These are phyloP conservation scores for Dallia pectoralis DNA, from an alignment of 2,797 vertebrate species.

Conservation along the genomic window DNA sequence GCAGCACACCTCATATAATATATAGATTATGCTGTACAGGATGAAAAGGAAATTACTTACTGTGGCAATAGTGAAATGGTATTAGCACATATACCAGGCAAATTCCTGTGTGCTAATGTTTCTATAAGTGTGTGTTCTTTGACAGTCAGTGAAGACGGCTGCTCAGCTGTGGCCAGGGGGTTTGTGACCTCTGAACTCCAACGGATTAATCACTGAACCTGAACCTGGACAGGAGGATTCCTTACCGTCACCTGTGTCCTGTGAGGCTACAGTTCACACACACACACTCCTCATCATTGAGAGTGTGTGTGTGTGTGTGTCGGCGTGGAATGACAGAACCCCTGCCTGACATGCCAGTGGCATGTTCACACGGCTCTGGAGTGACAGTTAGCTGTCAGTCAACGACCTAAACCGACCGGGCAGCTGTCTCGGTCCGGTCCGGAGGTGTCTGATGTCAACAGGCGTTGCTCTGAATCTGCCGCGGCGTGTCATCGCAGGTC, in stretches of 20 bases:
- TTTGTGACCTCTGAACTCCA: conserved; percentile 28
- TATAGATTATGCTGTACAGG: neutral
- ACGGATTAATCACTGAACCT: conserved; percentile 35
- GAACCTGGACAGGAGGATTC: conserved; percentile 23
- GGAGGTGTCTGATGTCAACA: conserved; percentile 21
- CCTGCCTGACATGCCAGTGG: conserved; percentile 14
- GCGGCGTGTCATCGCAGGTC: conserved; percentile 39
- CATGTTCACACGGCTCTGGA: conserved; percentile 25
- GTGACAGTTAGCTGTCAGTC: conserved; percentile 49
- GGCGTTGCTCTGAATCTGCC: conserved; percentile 25
- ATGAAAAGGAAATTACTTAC: neutral
- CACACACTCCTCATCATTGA: conserved; percentile 15
- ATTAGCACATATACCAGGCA: neutral
- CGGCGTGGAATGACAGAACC: conserved; percentile 14
- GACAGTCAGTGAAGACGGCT: conserved; percentile 8
- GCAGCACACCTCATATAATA: neutral
- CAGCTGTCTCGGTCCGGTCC: conserved; percentile 34
- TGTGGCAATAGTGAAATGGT: neutral
- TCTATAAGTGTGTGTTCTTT: conserved; percentile 11
- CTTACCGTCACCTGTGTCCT: conserved; percentile 35
- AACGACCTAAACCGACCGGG: conserved; percentile 25
- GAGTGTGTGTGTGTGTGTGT: neutral
- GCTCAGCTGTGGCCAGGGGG: conserved; percentile 1
- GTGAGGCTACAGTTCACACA: conserved; percentile 18
- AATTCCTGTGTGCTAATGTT: neutral